phyloP scores from a whole-genome alignment of 2,797 vertebrate genomes.

The Telmatherina bonti region DNA sequence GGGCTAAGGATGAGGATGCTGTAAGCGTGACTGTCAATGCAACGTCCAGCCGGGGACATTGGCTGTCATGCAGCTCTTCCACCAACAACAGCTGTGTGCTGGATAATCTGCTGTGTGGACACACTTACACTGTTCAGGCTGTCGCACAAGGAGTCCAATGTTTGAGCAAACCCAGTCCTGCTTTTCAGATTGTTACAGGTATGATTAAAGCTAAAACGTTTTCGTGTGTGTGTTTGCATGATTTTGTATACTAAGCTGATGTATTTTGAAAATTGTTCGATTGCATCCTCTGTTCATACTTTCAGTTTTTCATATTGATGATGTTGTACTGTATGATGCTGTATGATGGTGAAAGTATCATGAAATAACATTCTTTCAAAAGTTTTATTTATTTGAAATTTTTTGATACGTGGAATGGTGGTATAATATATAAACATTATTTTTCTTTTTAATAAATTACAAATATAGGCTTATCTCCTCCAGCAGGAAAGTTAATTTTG shows the following conservation, averaged over 20 bases:
- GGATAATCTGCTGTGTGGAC: conserved; percentile 72
- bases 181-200: conserved; percentile 77
- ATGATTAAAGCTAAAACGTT: not conserved
- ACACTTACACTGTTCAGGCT: conserved; percentile 67
- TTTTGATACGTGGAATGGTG: too few relatives aligned
- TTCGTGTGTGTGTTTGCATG: too few relatives aligned
- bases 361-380: not conserved
- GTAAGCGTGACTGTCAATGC: conserved; percentile 64
- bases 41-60: conserved; percentile 57
- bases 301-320: not conserved
- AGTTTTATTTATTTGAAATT: too few relatives aligned
- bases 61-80: conserved; percentile 65
- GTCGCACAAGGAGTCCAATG: conserved; percentile 69
- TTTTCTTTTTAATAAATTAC: too few relatives aligned
- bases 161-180: conserved; percentile 62
- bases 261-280: not conserved
- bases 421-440: too few relatives aligned
- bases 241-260: too few relatives aligned
- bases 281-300: not conserved
- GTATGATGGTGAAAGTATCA: not conserved
- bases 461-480: not conserved
- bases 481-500: not conserved
- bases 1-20: conserved; percentile 61
- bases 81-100: conserved; percentile 70
- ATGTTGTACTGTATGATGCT: not conserved